Conservation (phyloP, 2,113 vertebrate species). For the Oryzias melastigma region DNA sequence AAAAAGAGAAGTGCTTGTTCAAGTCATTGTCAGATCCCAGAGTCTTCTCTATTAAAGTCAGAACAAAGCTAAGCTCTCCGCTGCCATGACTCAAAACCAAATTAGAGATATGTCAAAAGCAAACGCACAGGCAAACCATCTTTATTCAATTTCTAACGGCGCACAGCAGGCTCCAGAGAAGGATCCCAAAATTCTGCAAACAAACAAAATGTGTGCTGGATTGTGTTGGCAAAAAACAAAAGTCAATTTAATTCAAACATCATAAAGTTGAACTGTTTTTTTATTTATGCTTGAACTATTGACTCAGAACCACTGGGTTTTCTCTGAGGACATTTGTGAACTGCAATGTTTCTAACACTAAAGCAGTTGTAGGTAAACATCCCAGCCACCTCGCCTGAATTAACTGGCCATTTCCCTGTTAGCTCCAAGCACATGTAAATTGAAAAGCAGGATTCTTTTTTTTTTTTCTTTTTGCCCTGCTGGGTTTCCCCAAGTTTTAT, state of each 20-base stretch:
- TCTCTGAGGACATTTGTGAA: neutral
- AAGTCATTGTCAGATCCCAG: slow-evolving; percentile 16
- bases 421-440: neutral
- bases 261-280: neutral
- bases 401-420: neutral
- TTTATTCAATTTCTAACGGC: neutral
- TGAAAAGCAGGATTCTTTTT: neutral
- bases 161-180: neutral
- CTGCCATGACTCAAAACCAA: slow-evolving; percentile 7
- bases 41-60: slow-evolving; percentile 1
- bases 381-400: neutral
- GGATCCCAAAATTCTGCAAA: neutral
- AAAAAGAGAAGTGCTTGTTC: slow-evolving; percentile 19
- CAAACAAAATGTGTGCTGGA: neutral
- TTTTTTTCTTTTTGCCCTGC: neutral
- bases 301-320: neutral
- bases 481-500: neutral
- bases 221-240: neutral
- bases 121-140: neutral
- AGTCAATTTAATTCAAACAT: neutral
- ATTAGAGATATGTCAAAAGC: neutral
- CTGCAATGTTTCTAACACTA: neutral
- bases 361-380: neutral
- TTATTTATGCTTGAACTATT: neutral
- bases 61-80: slow-evolving; percentile 4